Base-by-base conservation (phyloP, 2,113 vertebrate genomes). In the Istiophorus platypterus region DNA sequence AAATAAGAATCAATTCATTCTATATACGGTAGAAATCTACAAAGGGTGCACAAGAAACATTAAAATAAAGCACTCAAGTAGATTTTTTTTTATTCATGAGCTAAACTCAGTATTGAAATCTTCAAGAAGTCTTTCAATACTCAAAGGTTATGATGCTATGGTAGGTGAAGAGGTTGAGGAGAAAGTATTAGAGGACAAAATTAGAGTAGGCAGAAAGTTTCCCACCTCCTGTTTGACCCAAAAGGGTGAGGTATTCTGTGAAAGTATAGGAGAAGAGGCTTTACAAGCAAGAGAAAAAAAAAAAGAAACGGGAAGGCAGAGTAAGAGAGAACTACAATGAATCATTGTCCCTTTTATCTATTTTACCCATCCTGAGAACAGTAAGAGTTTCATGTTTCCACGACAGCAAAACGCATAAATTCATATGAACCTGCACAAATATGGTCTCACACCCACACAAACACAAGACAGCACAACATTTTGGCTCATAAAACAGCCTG, bases 371-470 rank as follows among this genome's bases (percentile, higher is more conserved):
- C 47, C 51, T 31, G 24, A 59, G 5, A 57, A 31, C 31, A 34
- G 31, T 34, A 34, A 34, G 6, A 6, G n/a, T 24, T 17, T 8
- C 27, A 41, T 9, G 24, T 67, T 47, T 54, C 18, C 45, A 57
- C 41, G 39, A 22, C 34, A 57, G 31, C 4, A 12, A 70, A 8
- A 63, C 0, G 9, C 41, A 65, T 14, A 20, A 4, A 67, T 42
- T 63, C 11, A 34, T 15, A 47, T 70, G 20, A 63, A 61, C 71
- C 12, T 24, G 29, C 56, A 34, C 10, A 69, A 62, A 72, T 45
- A 52, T 58, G 42, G n/a, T 81, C 42, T 63, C 27, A 75, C 12
- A 78, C 42, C 57, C 27, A 75, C 12, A 78, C 26, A 47, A 8
- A 72, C 26, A 79, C 8, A 18, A 7, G 63, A 10, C 61, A 41